A percentile compares a stretch with the other conserved stretches of the same genome.
Evolutionary conservation across 2,888 invertebrate species (phyloP).

Genomic region (Cheilosia soror): DNA sequence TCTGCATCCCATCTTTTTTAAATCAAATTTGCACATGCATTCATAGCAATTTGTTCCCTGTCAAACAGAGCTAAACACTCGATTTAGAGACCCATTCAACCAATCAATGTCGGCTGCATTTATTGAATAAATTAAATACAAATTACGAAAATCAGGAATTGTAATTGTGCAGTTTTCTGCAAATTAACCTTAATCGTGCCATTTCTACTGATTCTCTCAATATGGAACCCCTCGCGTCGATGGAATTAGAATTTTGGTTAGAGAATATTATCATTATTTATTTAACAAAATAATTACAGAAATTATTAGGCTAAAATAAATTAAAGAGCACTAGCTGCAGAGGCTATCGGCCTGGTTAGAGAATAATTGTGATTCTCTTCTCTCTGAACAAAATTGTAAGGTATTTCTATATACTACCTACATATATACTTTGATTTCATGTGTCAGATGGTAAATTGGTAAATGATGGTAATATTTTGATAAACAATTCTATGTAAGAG

Average conservation of each 20-base stretch:
- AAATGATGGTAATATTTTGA: too few species aligned
- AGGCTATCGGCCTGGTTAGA: too few species aligned
- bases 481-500: too few species aligned
- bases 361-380: too few species aligned
- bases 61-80: constrained; percentile 28
- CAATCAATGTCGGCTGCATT: constrained; percentile 51
- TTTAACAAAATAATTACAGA: too few species aligned
- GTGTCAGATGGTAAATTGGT: too few species aligned
- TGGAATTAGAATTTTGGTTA: constrained; percentile 70
- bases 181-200: constrained; percentile 61
- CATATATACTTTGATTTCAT: too few species aligned
- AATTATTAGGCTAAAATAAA: too few species aligned
- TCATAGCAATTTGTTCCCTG: constrained; percentile 17
- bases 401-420: too few species aligned
- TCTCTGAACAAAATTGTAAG: too few species aligned
- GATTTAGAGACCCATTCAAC: not conserved
- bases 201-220: constrained; percentile 63
- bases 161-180: constrained; percentile 73
- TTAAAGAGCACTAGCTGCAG: too few species aligned
- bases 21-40: constrained; percentile 66
- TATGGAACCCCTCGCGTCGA: constrained; percentile 36
- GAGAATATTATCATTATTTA: constrained; percentile 57
- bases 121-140: constrained; percentile 68
- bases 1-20: constrained; percentile 65
- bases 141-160: constrained; percentile 65